A percentile compares a stretch with the other conserved stretches of the same genome.
These are phyloP conservation scores for Isaurus tuberculatus DNA, from an alignment of 92 coral and sea anemone species.

Conservation along the genomic window DNA sequence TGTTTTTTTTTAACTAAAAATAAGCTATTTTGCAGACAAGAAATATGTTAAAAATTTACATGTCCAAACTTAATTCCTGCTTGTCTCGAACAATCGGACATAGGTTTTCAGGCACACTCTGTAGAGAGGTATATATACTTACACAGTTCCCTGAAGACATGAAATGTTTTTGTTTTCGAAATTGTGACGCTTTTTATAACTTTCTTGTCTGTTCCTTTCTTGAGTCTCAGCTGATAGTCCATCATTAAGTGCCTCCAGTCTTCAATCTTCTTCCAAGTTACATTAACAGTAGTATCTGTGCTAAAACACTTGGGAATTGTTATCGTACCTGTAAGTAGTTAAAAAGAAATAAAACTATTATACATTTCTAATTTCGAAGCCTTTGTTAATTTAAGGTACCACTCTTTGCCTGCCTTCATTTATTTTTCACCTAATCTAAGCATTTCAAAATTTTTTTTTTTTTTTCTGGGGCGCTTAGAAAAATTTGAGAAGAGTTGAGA, in stretches of 20 bases:
- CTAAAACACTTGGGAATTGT: background rate
- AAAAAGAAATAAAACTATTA: background rate
- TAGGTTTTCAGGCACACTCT: too few species aligned
- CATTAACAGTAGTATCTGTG: conserved; percentile 15
- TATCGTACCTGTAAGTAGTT: background rate
- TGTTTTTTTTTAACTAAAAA: too few species aligned
- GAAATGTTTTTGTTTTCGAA: background rate
- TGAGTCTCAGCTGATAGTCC: conserved; percentile 30
- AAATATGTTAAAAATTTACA: background rate
- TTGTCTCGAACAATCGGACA: too few species aligned
- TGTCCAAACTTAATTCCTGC: background rate
- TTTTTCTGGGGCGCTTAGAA: too few species aligned
- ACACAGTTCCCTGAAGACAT: conserved; percentile 9
- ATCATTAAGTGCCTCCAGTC: background rate
- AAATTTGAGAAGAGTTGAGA: too few species aligned
- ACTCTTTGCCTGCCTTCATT: too few species aligned
- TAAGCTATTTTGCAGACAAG: too few species aligned
- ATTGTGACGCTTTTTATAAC: background rate
- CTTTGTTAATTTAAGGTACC: too few species aligned
- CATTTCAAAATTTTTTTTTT: too few species aligned
- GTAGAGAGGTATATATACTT: background rate
- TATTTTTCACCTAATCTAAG: too few species aligned
- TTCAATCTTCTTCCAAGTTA: conserved; percentile 12
- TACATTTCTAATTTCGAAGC: too few species aligned
- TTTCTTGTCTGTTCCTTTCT: background rate